Percentiles rank a stretch among this genome's conserved stretches.
Conservation (phyloP, 1,140 invertebrate species). For the Platorchestia sp. region DNA sequence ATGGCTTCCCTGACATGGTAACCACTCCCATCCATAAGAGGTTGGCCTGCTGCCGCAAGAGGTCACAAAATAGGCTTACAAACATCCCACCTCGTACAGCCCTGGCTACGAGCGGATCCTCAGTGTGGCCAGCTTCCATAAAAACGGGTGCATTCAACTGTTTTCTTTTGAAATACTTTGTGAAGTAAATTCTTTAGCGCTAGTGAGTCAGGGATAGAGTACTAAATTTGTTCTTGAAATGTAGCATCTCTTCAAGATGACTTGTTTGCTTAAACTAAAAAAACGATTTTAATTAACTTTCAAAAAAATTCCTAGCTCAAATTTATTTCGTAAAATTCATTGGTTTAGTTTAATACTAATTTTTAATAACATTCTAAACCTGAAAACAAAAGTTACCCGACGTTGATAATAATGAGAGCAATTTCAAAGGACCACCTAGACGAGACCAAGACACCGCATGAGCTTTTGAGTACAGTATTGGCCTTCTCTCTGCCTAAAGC, state of each 20-base stretch:
- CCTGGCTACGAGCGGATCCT: neutral
- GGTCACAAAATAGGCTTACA: slow-evolving; percentile 41
- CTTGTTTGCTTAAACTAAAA: neutral
- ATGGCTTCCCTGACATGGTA: slow-evolving; percentile 55
- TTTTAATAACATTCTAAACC: neutral
- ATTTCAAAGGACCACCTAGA: neutral
- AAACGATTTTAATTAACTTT: neutral
- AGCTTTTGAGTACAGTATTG: slow-evolving; percentile 36
- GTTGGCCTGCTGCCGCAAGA: slow-evolving; percentile 39
- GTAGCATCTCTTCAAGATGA: neutral
- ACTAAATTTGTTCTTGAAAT: neutral
- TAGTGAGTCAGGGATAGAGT: neutral
- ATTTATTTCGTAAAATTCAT: neutral
- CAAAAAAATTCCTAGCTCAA: neutral
- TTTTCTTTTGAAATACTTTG: neutral
- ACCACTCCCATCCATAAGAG: slow-evolving; percentile 49
- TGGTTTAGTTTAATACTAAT: neutral
- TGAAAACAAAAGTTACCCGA: neutral
- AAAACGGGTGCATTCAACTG: neutral
- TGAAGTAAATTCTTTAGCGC: neutral
- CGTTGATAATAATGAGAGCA: neutral
- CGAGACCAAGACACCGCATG: neutral
- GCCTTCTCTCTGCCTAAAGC: slow-evolving; percentile 17
- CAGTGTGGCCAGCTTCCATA: neutral
- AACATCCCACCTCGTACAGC: neutral